A percentile compares a stretch with the other conserved stretches of the same genome.
These are phyloP conservation scores for Xiphorhynchus erythropygius DNA, from an alignment of 2,797 vertebrate species.

Conservation along the genomic window DNA sequence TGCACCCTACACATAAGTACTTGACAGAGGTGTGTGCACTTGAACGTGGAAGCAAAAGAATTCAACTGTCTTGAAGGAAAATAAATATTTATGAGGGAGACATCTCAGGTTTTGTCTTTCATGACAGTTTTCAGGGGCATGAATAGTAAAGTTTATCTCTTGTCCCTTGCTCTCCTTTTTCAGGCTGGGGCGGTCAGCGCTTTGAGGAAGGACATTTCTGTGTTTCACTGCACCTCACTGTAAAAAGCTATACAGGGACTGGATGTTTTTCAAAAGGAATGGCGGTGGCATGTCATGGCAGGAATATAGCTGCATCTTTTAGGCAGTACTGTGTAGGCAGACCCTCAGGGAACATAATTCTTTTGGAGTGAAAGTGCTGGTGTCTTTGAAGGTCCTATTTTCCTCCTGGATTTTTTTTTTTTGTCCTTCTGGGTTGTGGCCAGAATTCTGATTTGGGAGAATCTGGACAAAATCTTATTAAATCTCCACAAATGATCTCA, in stretches of 20 bases:
- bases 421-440: neutral
- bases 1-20: neutral
- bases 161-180: neutral
- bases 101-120: neutral
- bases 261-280: neutral
- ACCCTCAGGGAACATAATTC: neutral
- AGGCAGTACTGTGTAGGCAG: neutral
- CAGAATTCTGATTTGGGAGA: neutral
- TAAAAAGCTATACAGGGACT: neutral
- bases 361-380: neutral
- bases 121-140: rapidly evolving
- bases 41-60: neutral
- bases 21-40: neutral
- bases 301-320: neutral
- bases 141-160: neutral
- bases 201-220: neutral
- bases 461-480: neutral
- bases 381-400: neutral
- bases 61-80: neutral
- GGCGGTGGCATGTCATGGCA: neutral
- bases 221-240: neutral
- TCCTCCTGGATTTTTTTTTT: neutral
- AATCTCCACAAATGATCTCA: neutral
- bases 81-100: neutral
- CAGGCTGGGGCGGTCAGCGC: neutral